Evolutionary conservation across 2,797 vertebrate species (phyloP).

Genomic region (Epinephelus awoara): DNA sequence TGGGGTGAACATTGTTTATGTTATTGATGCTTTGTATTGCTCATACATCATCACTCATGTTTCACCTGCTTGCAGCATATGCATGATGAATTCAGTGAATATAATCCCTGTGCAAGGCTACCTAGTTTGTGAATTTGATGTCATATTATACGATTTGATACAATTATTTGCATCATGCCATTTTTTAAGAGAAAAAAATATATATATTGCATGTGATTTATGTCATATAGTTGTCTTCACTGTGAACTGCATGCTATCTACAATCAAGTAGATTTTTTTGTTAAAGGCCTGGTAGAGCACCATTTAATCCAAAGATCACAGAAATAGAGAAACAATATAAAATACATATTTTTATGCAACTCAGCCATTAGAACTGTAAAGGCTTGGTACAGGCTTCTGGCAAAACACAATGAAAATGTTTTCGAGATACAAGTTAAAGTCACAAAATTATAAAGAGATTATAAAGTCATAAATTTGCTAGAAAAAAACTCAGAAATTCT

Average conservation of each 20-base stretch:
- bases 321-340: not conserved
- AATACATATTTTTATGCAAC: not conserved
- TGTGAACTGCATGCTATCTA: not conserved
- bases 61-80: slow-evolving; percentile 1
- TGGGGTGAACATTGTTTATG: not conserved
- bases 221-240: not conserved
- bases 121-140: slow-evolving; percentile 19
- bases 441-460: not conserved
- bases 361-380: not conserved
- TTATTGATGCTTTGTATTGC: slow-evolving; percentile 18
- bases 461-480: too few relatives aligned
- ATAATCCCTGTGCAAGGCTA: not conserved
- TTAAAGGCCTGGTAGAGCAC: not conserved
- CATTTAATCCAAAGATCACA: not conserved
- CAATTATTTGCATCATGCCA: not conserved
- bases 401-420: too few relatives aligned
- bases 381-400: not conserved
- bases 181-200: not conserved
- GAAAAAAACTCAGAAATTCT: too few relatives aligned
- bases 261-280: slow-evolving; percentile 11
- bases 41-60: slow-evolving; percentile 10
- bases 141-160: not conserved
- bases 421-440: too few relatives aligned
- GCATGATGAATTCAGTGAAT: slow-evolving; percentile 14
- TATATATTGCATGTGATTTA: not conserved